Base-by-base conservation (phyloP, 2,797 vertebrate species). In the Gymnocypris eckloni region DNA sequence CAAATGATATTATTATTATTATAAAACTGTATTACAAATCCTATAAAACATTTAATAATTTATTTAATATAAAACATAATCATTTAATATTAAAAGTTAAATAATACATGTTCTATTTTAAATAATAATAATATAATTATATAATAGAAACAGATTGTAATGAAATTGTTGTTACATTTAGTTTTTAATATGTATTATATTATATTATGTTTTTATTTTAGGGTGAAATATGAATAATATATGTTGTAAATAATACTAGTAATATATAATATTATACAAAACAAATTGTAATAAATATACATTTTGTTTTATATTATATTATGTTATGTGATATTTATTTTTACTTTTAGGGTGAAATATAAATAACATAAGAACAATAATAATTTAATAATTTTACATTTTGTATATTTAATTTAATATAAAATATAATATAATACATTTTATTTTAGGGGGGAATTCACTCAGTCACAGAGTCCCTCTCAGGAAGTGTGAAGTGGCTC, bases 401-500 rank as follows among this genome's bases (percentile, higher is more conserved):
- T 61, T 28, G 25, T 13, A 25, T 12, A 64, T 64, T 61, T 41
- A 41, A 54, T 54, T 7, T 61, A n/a, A 25, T 61, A 3, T 70
- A 20, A 39, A 13, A 20, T 69, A 15, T 6, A 43, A 43, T 25
- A 28, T 50, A 50, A 43, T 45, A 25, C 20, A 59, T 59, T n/a
- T 61, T 61, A 22, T 61, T 76, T 41, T 71, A n/a, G 4, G 1
- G 10, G 9, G 20, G 28, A 16, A 75, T 41, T 83, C 25, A 75
- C 41, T 54, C 25, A 50, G 50, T 28, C 37, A 76, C 41, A 50
- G 7, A 25, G 11, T 54, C 15, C 13, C 56, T 73, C 12, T 39
- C 12, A 39, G 48, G 16, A 79, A 66, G 33, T 12, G 43, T 77
- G 52, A 81, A 85, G 16, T 41, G 28, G 72, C 28, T 85, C n/a